phyloP scores from a whole-genome alignment of 2,797 vertebrate genomes.

The Falco rusticolus region DNA sequence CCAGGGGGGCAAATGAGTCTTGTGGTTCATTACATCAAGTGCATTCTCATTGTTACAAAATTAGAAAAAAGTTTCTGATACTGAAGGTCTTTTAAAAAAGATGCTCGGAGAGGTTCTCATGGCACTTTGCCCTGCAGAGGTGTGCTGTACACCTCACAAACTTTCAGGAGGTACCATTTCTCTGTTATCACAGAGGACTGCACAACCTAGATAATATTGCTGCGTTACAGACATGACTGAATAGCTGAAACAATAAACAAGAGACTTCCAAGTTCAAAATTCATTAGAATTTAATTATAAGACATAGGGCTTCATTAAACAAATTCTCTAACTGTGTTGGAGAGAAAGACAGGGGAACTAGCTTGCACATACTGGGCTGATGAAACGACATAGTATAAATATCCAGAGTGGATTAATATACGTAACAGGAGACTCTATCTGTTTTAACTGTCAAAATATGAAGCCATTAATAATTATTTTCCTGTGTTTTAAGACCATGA shows the following conservation, averaged over 20 bases:
- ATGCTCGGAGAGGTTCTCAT: background rate
- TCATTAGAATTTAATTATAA: slow-evolving; percentile 5
- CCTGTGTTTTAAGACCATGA: background rate
- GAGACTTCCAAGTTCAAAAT: background rate
- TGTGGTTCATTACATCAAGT: background rate
- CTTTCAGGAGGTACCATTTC: background rate
- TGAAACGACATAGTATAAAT: background rate
- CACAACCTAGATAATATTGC: background rate
- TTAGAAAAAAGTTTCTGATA: background rate
- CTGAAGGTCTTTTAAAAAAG: background rate
- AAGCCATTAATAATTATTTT: background rate
- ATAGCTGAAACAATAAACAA: slow-evolving; percentile 12
- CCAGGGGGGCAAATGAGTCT: background rate
- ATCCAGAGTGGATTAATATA: slow-evolving; percentile 1
- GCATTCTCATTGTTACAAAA: background rate
- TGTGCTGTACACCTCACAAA: background rate
- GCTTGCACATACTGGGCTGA: background rate
- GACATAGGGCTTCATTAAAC: background rate
- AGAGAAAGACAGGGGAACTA: background rate
- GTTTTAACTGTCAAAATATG: slow-evolving; percentile 16
- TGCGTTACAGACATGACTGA: background rate
- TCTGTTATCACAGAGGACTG: background rate
- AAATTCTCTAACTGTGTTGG: background rate
- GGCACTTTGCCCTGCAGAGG: background rate
- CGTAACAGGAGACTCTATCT: background rate